Base-by-base conservation (phyloP, 2,888 invertebrate genomes). In the Acanthoscelides obtectus region DNA sequence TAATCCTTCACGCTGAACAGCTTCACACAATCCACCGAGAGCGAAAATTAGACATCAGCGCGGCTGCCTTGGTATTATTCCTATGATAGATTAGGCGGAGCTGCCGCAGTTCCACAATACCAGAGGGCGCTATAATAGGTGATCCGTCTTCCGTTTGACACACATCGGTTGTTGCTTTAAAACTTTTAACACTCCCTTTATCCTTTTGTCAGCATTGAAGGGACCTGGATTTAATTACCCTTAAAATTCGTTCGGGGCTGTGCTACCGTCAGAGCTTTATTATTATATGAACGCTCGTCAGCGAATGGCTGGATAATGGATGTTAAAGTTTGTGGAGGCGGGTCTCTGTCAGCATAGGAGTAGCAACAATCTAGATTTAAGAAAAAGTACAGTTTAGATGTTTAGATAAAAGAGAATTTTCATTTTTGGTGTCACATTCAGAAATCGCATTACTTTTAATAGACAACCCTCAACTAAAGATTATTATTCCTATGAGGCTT, bases 101-200 rank as follows among this genome's bases (percentile, higher is more conserved):
- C 3, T 45, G 22, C 25, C 22, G 21, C 45, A 12, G 12, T 45
- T 17, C 22, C 2, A 27, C 21, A 68, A 27, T 27, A 17, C 20
- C 66, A 67, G 21, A 64, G 22, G 25, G 25, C 20, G 63, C 22
- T 78, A 80, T 80, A 82, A 82, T 83, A 76, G 81, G 82, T 81
- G 82, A 83, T 83, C 83, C 80, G 81, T 83, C 82, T 82, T 81
- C 81, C 75, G 75, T 77, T 79, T 82, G 83, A 83, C 83, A 79
- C 22, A 45, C 45, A 45, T 79, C 78, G 78, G 75, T 77, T 77
- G 76, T 75, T 75, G 77, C 77, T 76, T 77, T 76, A 76, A 78
- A 79, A 77, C 72, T 73, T 74, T 73, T 70, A 73, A 74, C 73
- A 73, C 73, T 69, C 73, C 71, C 74, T 25, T 45, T 45, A 25